phyloP scores from a whole-genome alignment of 2,888 invertebrate genomes.

The Bedellia somnulentella region DNA sequence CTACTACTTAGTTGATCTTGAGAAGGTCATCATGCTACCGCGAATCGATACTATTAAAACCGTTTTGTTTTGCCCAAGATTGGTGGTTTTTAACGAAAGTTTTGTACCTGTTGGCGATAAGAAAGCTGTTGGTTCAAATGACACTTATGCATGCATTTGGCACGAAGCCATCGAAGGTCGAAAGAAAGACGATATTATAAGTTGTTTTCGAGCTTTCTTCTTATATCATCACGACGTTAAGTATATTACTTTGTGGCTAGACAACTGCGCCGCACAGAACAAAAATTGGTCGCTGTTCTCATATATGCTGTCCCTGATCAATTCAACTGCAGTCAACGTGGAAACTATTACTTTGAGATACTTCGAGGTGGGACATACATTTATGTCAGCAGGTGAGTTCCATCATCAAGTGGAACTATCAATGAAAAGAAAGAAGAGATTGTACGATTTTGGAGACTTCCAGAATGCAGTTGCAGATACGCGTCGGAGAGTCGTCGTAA shows the following conservation, averaged over 20 bases:
- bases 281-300: conserved; percentile 14
- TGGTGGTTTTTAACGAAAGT: conserved; percentile 9
- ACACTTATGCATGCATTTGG: conserved; percentile 10
- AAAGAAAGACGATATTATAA: conserved; percentile 16
- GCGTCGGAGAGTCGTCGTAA: neutral
- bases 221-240: conserved; percentile 1
- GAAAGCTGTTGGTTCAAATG: neutral
- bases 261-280: conserved; percentile 14
- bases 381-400: conserved; percentile 18
- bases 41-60: conserved; percentile 5
- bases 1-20: conserved; percentile 6
- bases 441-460: neutral
- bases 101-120: conserved; percentile 7
- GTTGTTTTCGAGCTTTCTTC: conserved; percentile 5
- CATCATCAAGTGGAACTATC: conserved; percentile 11
- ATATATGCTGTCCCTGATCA: conserved; percentile 12
- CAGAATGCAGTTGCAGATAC: neutral
- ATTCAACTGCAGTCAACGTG: conserved; percentile 5
- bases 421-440: neutral
- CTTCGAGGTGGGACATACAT: conserved; percentile 16
- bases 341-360: conserved; percentile 12
- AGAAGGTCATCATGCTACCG: conserved; percentile 8
- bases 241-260: conserved; percentile 9
- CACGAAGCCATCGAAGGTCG: conserved; percentile 18
- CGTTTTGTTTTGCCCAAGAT: conserved; percentile 1